Percentiles rank a stretch among this genome's conserved stretches.
These are phyloP conservation scores for Hirtodrosophila duncani DNA, from an alignment of 2,888 invertebrate species.

Conservation along the genomic window DNA sequence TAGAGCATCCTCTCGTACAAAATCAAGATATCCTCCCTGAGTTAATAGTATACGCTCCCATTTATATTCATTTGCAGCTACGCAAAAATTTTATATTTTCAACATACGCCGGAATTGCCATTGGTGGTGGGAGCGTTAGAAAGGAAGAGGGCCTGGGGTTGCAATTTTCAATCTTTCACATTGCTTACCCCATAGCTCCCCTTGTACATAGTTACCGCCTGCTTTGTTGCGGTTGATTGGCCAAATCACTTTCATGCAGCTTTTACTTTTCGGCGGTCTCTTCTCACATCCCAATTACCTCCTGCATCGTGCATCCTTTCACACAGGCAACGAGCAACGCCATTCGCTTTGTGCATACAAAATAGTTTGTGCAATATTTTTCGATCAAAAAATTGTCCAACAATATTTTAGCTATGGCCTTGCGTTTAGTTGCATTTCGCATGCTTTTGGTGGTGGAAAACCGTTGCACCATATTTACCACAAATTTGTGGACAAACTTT, in stretches of 20 bases:
- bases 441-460: not conserved
- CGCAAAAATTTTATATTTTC: slow-evolving; percentile 34
- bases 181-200: slow-evolving; percentile 1
- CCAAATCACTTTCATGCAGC: slow-evolving; percentile 59
- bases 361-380: slow-evolving; percentile 30
- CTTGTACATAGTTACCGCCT: slow-evolving; percentile 7
- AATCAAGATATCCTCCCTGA: not conserved
- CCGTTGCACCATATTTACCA: slow-evolving; percentile 11
- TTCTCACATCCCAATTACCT: slow-evolving; percentile 3
- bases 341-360: slow-evolving; percentile 10
- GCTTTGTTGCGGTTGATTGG: slow-evolving; percentile 59
- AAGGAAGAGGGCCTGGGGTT: slow-evolving; percentile 11
- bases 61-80: slow-evolving; percentile 57
- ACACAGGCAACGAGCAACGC: no score
- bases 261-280: slow-evolving; percentile 38
- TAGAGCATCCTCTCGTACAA: no score
- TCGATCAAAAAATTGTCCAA: slow-evolving; percentile 14
- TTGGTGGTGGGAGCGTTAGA: slow-evolving; percentile 28
- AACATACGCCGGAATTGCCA: slow-evolving; percentile 43
- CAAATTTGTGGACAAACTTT: slow-evolving; percentile 14
- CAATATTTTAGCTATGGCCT: not conserved
- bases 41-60: slow-evolving; percentile 32
- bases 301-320: no score
- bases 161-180: not conserved
- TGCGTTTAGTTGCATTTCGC: slow-evolving; percentile 7